Evolutionary conservation across 64 coral and sea anemone species (phyloP).

Genomic region (Montipora efflorescens): DNA sequence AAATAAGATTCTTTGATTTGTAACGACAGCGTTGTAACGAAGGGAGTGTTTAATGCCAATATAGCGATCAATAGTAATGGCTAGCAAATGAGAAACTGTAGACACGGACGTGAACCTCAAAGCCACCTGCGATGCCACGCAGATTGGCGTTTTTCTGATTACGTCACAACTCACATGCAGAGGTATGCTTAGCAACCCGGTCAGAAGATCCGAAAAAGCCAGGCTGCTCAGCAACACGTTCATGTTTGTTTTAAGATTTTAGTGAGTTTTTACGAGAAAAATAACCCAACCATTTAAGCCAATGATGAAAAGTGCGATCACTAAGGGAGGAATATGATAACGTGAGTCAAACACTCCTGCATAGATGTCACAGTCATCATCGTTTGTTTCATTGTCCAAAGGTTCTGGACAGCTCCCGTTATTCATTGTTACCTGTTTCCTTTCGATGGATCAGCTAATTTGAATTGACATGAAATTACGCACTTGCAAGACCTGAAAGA

Average conservation of each 20-base stretch:
- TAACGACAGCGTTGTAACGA: conserved; percentile 68
- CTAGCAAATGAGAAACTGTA: conserved; percentile 63
- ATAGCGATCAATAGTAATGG: conserved; percentile 73
- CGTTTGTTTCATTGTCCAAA: neutral
- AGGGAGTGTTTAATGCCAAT: conserved; percentile 71
- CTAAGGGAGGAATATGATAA: conserved; percentile 41
- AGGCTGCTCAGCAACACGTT: conserved; percentile 76
- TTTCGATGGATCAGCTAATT: neutral
- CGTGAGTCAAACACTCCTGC: conserved; percentile 4
- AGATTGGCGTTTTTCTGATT: neutral
- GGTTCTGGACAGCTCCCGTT: neutral
- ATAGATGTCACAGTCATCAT: neutral
- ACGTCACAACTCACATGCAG: conserved; percentile 45
- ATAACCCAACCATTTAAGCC: conserved; percentile 57
- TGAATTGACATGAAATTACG: neutral
- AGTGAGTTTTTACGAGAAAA: conserved; percentile 34
- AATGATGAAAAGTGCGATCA: conserved; percentile 60
- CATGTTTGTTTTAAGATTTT: conserved; percentile 50
- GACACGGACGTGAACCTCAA: conserved; percentile 71
- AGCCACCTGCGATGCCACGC: conserved; percentile 29
- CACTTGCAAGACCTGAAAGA: neutral
- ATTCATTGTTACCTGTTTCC: neutral
- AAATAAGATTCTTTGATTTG: neutral
- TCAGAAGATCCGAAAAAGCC: conserved; percentile 74
- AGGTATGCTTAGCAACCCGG: conserved; percentile 71